Percentiles rank a stretch among this genome's conserved stretches.
Evolutionary conservation across 2,113 vertebrate species (phyloP).

Genomic region (Aix galericulata): DNA sequence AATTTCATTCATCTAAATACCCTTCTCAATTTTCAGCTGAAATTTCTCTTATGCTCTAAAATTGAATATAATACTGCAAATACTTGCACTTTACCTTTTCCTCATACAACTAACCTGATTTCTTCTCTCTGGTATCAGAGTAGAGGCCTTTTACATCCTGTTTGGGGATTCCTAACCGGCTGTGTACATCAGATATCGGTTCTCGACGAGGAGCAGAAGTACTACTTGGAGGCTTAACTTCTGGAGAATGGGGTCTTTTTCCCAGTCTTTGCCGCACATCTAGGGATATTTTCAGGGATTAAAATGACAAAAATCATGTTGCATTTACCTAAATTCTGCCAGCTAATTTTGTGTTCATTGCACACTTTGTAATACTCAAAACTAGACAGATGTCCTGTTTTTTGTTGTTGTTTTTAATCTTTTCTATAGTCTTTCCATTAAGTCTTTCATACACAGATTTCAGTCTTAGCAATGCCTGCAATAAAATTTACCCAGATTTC

Average conservation of each 20-base stretch:
- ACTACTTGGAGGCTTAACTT: slow-evolving; percentile 71
- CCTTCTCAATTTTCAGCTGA: background rate
- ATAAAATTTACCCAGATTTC: background rate
- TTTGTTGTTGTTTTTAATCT: background rate
- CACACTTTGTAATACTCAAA: background rate
- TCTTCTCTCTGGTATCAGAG: slow-evolving; percentile 88
- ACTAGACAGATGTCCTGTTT: background rate
- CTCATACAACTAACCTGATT: slow-evolving; percentile 80
- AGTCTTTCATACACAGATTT: background rate
- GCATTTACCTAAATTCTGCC: background rate
- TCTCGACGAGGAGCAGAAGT: slow-evolving; percentile 81
- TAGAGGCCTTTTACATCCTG: slow-evolving; percentile 82
- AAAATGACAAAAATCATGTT: background rate
- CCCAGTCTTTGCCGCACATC: slow-evolving; percentile 93
- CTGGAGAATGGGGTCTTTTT: slow-evolving; percentile 90
- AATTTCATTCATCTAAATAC: background rate
- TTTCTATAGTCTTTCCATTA: background rate
- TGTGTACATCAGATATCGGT: slow-evolving; percentile 89
- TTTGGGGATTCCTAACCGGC: slow-evolving; percentile 88
- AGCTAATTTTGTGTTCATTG: background rate
- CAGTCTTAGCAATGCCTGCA: background rate
- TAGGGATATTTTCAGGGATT: slow-evolving; percentile 52
- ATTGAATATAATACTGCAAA: background rate
- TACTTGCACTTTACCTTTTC: background rate
- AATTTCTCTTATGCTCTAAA: background rate